Conservation (phyloP, 1,140 invertebrate species). For the Rhagoletis pomonella region DNA sequence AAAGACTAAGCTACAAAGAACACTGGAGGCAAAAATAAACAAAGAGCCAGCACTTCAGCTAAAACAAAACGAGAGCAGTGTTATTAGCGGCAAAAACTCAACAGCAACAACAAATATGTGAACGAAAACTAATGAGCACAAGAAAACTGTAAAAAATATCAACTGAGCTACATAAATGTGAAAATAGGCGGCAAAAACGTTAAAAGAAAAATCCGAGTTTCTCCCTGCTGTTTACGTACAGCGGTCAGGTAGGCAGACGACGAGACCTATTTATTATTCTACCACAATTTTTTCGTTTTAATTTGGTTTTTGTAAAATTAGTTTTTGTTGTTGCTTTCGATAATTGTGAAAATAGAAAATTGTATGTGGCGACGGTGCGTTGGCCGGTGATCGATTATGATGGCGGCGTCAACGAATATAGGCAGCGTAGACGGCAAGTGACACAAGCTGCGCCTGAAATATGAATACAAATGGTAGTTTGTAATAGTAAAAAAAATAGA, state of each 20-base stretch:
- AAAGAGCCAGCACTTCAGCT: neutral
- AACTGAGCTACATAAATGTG: neutral
- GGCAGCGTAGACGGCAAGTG: neutral
- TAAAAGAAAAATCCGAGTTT: neutral
- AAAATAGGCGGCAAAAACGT: neutral
- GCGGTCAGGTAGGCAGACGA: neutral
- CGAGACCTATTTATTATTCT: no score
- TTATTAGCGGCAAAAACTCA: conserved; percentile 19
- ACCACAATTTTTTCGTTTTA: neutral
- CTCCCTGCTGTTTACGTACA: no score
- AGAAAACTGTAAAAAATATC: conserved; percentile 7
- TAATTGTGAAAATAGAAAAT: neutral
- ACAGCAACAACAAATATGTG: neutral
- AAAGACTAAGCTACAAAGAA: neutral
- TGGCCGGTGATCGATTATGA: conserved; percentile 34
- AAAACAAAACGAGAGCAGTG: conserved; percentile 20
- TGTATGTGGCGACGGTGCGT: conserved; percentile 15
- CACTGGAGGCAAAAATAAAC: neutral
- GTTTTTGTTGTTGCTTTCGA: neutral
- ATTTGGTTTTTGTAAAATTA: neutral
- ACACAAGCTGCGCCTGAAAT: neutral
- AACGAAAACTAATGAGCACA: neutral
- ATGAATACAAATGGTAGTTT: neutral
- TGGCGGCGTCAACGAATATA: neutral
- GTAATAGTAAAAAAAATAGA: neutral